Conservation (phyloP, 1,140 invertebrate genomes). For the Wiebesia pumilae region DNA sequence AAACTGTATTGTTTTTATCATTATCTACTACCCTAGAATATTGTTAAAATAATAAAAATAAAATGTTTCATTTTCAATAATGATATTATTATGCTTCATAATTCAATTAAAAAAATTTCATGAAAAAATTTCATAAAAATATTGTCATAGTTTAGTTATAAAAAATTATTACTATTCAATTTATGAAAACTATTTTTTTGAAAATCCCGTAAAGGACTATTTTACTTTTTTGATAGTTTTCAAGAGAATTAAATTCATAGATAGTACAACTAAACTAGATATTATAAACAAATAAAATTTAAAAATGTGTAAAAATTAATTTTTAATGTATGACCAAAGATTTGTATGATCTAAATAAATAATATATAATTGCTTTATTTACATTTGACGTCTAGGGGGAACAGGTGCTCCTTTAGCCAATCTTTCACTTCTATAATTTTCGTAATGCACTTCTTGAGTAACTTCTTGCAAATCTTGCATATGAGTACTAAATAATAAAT, state of each 20-base stretch:
- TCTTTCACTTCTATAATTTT: constrained; percentile 94
- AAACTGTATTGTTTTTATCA: constrained; percentile 71
- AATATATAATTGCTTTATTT: constrained; percentile 62
- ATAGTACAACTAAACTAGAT: too few species aligned
- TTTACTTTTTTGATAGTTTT: too few species aligned
- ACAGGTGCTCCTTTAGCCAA: constrained; percentile 87
- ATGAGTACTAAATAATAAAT: constrained; percentile 82
- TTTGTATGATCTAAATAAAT: neutral
- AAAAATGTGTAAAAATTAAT: too few species aligned
- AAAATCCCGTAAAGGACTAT: too few species aligned
- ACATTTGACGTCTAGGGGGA: constrained; percentile 82
- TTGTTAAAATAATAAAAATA: constrained; percentile 17
- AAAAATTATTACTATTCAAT: too few species aligned
- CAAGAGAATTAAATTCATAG: too few species aligned
- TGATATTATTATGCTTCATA: neutral
- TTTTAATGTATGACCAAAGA: too few species aligned
- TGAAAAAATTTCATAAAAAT: too few species aligned
- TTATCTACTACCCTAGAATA: constrained; percentile 65
- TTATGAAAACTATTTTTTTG: too few species aligned
- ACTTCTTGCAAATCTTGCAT: constrained; percentile 98
- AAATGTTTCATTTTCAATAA: neutral
- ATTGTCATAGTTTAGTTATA: too few species aligned
- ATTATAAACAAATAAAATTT: too few species aligned
- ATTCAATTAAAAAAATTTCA: too few species aligned
- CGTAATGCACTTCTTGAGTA: constrained; percentile 96